Evolutionary conservation across 2,888 invertebrate species (phyloP).

Genomic region (Coenonympha glycerion): DNA sequence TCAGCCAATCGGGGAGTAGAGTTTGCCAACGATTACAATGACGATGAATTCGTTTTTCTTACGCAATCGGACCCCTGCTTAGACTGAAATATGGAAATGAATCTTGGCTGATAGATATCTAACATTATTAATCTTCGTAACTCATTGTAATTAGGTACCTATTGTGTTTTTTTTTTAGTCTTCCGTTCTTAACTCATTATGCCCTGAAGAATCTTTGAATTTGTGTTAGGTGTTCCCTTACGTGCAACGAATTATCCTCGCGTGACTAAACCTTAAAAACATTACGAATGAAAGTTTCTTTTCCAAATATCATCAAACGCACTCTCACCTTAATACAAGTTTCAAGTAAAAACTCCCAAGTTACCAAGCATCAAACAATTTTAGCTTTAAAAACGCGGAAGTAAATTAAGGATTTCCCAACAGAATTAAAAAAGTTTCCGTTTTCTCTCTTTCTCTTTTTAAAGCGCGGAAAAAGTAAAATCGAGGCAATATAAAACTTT

Average conservation of each 20-base stretch:
- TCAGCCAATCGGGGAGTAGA: no score
- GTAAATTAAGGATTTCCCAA: slow-evolving; percentile 20
- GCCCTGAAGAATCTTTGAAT: no score
- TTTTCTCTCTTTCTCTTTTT: slow-evolving; percentile 17
- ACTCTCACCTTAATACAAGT: not conserved
- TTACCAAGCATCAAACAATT: slow-evolving; percentile 8
- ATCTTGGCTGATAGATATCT: no score
- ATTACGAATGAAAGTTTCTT: not conserved
- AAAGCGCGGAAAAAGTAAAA: slow-evolving; percentile 22
- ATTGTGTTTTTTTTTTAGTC: no score
- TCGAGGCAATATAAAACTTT: slow-evolving; percentile 23
- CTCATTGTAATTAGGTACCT: no score
- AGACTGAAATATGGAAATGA: no score
- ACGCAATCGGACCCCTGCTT: no score
- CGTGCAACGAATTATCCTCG: not conserved
- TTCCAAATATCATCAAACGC: not conserved
- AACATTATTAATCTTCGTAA: no score
- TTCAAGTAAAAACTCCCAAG: slow-evolving; percentile 4
- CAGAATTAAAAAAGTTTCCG: slow-evolving; percentile 25
- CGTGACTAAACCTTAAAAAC: not conserved
- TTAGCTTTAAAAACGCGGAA: slow-evolving; percentile 20
- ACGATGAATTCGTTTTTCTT: no score
- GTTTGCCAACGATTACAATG: no score
- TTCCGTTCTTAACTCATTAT: no score
- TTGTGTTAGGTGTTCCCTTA: no score